These are phyloP conservation scores for Acleris literana DNA, from an alignment of 2,888 invertebrate species.

Conservation along the genomic window DNA sequence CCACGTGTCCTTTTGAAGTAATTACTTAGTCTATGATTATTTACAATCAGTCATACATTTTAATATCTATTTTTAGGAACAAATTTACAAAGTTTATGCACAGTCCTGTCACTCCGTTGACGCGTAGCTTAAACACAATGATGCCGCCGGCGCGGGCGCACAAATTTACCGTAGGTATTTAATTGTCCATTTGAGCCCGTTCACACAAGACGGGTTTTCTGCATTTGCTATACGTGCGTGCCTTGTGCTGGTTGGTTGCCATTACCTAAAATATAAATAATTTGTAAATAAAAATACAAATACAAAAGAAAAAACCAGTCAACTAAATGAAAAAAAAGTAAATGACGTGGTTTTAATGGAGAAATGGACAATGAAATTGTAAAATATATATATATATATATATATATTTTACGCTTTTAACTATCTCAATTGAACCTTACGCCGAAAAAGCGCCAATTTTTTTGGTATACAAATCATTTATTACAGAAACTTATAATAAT, in stretches of 20 bases:
- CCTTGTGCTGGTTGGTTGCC: constrained; percentile 66
- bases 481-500: no score
- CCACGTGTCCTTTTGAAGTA: constrained; percentile 35
- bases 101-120: constrained; percentile 7
- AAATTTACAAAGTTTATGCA: constrained; percentile 52
- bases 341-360: no score
- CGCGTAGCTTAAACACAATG: background rate
- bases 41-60: constrained; percentile 55
- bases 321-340: constrained; percentile 9
- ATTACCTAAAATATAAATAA: constrained; percentile 62
- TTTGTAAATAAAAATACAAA: constrained; percentile 39
- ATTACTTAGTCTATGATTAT: constrained; percentile 44
- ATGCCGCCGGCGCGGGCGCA: constrained; percentile 1
- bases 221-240: constrained; percentile 67
- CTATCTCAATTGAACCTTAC: no score
- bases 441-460: no score
- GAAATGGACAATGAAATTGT: no score
- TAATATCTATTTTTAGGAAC: constrained; percentile 55
- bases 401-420: no score
- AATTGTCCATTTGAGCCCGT: constrained; percentile 6
- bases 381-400: no score
- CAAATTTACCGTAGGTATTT: background rate
- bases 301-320: constrained; percentile 41
- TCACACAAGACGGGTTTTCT: constrained; percentile 45
- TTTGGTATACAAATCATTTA: no score